Percentiles rank a stretch among this genome's conserved stretches.
These are phyloP conservation scores for Choristoneura rosaceana DNA, from an alignment of 2,888 invertebrate genomes.

Conservation along the genomic window DNA sequence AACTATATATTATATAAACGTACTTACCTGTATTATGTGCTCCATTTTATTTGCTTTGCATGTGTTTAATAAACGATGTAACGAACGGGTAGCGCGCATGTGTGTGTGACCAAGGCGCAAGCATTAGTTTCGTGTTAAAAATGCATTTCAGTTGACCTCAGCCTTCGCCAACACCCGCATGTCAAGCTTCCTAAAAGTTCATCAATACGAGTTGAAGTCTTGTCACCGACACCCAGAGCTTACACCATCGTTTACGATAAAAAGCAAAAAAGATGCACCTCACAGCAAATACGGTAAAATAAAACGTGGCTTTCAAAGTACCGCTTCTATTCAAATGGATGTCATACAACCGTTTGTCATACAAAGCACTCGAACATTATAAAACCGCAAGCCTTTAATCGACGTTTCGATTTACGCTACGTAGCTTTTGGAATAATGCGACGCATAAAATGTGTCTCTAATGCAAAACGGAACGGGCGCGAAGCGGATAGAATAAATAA, in stretches of 20 bases:
- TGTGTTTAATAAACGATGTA: no score
- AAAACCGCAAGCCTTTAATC: slow-evolving; percentile 34
- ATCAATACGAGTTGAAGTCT: no score
- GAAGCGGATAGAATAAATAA: slow-evolving; percentile 32
- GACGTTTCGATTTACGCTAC: slow-evolving; percentile 32
- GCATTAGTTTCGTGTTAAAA: no score
- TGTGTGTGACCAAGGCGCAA: no score
- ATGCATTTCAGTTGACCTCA: no score
- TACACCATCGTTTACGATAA: background rate
- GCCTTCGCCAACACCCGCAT: no score
- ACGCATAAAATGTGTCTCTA: slow-evolving; percentile 32
- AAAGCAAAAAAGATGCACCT: background rate
- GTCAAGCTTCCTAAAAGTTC: no score
- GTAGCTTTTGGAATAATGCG: slow-evolving; percentile 18
- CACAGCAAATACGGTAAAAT: background rate
- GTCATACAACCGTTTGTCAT: slow-evolving; percentile 9
- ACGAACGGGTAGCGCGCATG: no score
- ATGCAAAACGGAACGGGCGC: slow-evolving; percentile 32
- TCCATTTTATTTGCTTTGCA: no score
- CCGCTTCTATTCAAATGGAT: background rate
- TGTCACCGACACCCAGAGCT: no score
- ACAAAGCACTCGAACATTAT: slow-evolving; percentile 10
- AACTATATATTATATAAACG: no score
- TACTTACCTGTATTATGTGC: no score
- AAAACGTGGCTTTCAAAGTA: background rate